Base-by-base conservation (phyloP, 2,797 vertebrate species). In the Scleropages formosus region DNA sequence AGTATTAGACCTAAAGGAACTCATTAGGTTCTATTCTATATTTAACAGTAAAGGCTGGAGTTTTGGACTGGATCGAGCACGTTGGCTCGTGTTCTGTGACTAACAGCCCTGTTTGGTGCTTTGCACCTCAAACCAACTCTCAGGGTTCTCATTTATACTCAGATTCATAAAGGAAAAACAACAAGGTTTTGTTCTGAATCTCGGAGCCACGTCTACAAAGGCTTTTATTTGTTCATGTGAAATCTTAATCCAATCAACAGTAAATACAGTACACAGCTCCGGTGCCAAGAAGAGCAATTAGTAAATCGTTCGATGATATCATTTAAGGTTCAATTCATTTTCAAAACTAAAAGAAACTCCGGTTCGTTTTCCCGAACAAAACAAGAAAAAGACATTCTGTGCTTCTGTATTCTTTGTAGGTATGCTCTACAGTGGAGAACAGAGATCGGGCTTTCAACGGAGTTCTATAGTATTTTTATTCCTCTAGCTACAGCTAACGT, bases 321-420 rank as follows among this genome's bases (percentile, higher is more conserved):
- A n/a, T 24, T 69, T 53, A 26, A 8, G n/a, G 66, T n/a, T 46
- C 64, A 27, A 69, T 69, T 69, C 53, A 53, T 56, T 69, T 53
- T 53, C 46, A 69, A 51, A 51, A 67, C 11, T 46, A 26, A 53
- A 12, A 53, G 15, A 15, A 69, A 10, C 15, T 12, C n/a, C 39
- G 51, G 46, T 6, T 11, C 68, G 66, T 68, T 68, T 47, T 53
- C 15, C 46, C 69, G 46, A 2, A 39, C 31, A 39, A 39, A 39
- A 39, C 31, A 39, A 2, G 31, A 2, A 31, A n/a, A n/a, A 39
- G 31, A 39, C 31, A 39, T 39, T 2, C 39, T 39, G 39, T 2
- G 2, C 31, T 2, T 39, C 31, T 39, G 31, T 2, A 39, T 39
- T 2, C 31, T 6, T 6, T 39, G 6, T 6, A 39, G 6, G 31